These are phyloP conservation scores for Hyles lineata DNA, from an alignment of 2,888 invertebrate genomes.

Conservation along the genomic window DNA sequence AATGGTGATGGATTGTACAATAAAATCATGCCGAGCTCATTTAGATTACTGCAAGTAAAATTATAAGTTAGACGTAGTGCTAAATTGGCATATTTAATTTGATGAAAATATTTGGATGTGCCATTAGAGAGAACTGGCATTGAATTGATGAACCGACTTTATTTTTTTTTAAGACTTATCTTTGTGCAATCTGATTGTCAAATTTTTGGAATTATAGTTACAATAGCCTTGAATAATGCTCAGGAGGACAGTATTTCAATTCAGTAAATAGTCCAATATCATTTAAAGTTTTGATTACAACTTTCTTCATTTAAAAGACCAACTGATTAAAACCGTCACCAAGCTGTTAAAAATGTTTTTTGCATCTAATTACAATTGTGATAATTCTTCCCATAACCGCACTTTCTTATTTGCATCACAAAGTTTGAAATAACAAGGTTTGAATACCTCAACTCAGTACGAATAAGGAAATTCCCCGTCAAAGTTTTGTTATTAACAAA, in stretches of 20 bases:
- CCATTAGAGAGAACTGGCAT: constrained; percentile 7
- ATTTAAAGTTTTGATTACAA: too few relatives aligned
- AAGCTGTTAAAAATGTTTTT: too few relatives aligned
- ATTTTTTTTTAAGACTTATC: not conserved
- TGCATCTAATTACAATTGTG: too few relatives aligned
- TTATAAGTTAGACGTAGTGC: constrained; percentile 8
- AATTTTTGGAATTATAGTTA: not conserved
- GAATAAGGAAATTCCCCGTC: too few relatives aligned
- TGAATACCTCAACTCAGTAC: too few relatives aligned
- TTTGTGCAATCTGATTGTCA: not conserved
- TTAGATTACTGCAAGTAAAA: constrained; percentile 32
- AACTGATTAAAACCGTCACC: too few relatives aligned
- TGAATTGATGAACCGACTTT: constrained; percentile 7
- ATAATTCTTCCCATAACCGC: too few relatives aligned
- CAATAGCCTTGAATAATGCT: not conserved
- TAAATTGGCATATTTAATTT: constrained; percentile 23
- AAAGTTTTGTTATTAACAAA: not conserved
- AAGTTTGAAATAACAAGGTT: too few relatives aligned
- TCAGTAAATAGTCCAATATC: too few relatives aligned
- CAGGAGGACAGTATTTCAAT: too few relatives aligned
- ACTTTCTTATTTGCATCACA: too few relatives aligned
- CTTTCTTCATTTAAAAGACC: too few relatives aligned
- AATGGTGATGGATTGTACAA: constrained; percentile 44
- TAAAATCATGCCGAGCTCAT: constrained; percentile 43
- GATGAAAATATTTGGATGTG: constrained; percentile 16